Percentiles rank a stretch among this genome's conserved stretches.
phyloP scores from a whole-genome alignment of 2,888 invertebrate species.

The Aelia acuminata region DNA sequence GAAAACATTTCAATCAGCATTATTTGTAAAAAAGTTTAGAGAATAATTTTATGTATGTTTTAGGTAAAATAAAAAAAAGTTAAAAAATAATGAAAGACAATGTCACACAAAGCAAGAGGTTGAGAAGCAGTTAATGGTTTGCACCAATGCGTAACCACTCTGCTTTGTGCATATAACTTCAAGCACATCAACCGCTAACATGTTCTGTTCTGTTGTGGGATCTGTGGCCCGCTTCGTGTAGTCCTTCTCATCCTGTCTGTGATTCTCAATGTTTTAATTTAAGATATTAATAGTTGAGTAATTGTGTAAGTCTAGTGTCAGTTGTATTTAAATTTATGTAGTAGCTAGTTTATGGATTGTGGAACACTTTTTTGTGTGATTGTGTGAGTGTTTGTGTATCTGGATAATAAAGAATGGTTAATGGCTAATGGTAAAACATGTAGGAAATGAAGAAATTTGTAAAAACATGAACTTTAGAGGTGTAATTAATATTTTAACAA shows the following conservation, averaged over 20 bases:
- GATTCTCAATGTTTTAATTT: constrained; percentile 46
- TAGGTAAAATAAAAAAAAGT: constrained; percentile 24
- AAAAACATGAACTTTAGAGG: no score
- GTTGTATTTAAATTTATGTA: not conserved
- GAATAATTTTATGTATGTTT: not conserved
- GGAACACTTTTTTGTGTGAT: not conserved
- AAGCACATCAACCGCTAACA: constrained; percentile 1
- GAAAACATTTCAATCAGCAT: not conserved
- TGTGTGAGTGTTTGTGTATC: not conserved
- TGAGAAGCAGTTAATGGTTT: not conserved
- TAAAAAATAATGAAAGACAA: not conserved
- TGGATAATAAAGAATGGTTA: constrained; percentile 3
- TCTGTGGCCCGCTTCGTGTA: not conserved
- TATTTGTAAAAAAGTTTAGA: not conserved
- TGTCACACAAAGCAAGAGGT: not conserved
- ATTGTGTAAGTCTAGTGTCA: constrained; percentile 25
- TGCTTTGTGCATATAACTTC: constrained; percentile 4
- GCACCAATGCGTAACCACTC: not conserved
- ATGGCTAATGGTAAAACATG: no score
- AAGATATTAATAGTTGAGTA: constrained; percentile 17
- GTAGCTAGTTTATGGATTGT: not conserved
- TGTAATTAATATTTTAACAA: no score
- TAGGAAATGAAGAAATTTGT: no score
- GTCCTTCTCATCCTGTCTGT: constrained; percentile 50
- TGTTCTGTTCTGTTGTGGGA: not conserved